These are phyloP conservation scores for Thaumetopoea pityocampa DNA, from an alignment of 1,140 invertebrate genomes.

Conservation along the genomic window DNA sequence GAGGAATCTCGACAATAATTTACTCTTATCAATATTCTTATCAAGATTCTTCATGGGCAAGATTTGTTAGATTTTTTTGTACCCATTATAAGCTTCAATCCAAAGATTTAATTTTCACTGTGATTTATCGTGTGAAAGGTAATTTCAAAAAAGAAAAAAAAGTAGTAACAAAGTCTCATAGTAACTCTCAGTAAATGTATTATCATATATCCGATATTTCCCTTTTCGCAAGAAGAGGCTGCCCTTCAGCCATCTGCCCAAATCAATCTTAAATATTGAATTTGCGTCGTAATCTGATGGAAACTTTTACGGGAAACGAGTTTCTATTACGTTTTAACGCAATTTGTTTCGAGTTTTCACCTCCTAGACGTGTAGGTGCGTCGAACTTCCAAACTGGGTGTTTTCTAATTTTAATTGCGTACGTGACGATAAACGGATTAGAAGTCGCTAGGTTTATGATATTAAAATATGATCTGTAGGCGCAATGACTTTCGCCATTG, in stretches of 20 bases:
- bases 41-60: too few relatives aligned
- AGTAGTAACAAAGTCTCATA: too few relatives aligned
- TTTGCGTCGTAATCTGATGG: conserved; percentile 69
- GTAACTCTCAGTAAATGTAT: too few relatives aligned
- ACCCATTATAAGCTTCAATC: too few relatives aligned
- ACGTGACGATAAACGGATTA: conserved; percentile 30
- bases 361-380: conserved; percentile 41
- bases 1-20: too few relatives aligned
- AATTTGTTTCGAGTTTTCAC: conserved; percentile 72
- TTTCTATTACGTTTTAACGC: conserved; percentile 71
- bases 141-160: too few relatives aligned
- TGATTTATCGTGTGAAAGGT: too few relatives aligned
- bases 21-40: too few relatives aligned
- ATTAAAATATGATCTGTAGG: conserved; percentile 13
- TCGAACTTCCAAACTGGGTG: conserved; percentile 41
- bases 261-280: conserved; percentile 76
- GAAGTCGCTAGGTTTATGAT: conserved; percentile 18
- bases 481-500: too few relatives aligned
- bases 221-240: conserved; percentile 30
- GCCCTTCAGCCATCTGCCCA: conserved; percentile 58
- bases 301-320: conserved; percentile 66
- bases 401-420: conserved; percentile 50
- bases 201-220: too few relatives aligned
- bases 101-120: too few relatives aligned
- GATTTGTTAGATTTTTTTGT: too few relatives aligned